phyloP scores from a whole-genome alignment of 1,140 invertebrate species.

The Eupristina koningsbergeri region DNA sequence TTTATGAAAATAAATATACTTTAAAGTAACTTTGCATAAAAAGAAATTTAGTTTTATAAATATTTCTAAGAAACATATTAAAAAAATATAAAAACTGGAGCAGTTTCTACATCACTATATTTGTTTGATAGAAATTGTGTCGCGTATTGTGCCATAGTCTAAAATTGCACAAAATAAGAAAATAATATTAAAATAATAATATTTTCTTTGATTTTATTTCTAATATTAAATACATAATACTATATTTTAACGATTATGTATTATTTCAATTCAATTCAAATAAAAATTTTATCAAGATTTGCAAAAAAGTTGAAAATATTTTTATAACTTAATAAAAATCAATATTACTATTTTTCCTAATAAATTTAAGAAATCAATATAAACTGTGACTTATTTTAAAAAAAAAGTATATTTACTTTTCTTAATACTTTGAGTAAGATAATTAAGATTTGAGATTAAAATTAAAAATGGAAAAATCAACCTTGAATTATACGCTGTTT shows the following conservation, averaged over 20 bases:
- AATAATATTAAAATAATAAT: constrained; percentile 9
- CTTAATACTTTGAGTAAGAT: too few relatives aligned
- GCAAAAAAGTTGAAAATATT: too few relatives aligned
- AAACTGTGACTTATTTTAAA: too few relatives aligned
- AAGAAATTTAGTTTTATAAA: neutral
- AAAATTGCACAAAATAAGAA: neutral
- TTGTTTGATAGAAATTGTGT: constrained; percentile 23
- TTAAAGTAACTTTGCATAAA: neutral
- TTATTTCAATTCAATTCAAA: too few relatives aligned
- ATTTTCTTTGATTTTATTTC: neutral
- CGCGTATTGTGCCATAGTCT: neutral
- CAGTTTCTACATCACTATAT: constrained; percentile 5
- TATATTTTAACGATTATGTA: neutral
- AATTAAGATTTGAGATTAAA: too few relatives aligned
- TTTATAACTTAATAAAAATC: too few relatives aligned
- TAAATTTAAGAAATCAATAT: too few relatives aligned
- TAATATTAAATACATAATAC: neutral
- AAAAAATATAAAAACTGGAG: constrained; percentile 7
- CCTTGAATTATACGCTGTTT: too few relatives aligned
- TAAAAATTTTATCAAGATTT: neutral
- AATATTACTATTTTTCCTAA: too few relatives aligned
- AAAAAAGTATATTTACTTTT: too few relatives aligned
- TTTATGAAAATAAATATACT: too few relatives aligned
- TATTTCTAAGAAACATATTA: neutral
- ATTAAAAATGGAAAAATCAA: too few relatives aligned